These are phyloP conservation scores for Myiotriccus ornatus DNA, from an alignment of 2,797 vertebrate species.

Conservation along the genomic window DNA sequence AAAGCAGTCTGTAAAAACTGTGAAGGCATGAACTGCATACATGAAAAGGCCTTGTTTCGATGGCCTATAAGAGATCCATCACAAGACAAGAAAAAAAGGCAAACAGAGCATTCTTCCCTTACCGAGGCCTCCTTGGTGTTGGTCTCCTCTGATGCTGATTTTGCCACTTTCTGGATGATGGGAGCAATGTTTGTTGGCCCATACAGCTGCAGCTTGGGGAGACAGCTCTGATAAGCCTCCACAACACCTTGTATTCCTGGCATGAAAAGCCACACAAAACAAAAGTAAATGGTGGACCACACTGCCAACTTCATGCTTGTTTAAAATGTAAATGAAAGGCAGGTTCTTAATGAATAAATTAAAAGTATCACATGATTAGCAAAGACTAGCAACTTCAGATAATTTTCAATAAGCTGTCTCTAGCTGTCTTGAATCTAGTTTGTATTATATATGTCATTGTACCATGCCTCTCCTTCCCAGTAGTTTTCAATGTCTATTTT, in stretches of 20 bases:
- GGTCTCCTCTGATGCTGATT: constrained; percentile 95
- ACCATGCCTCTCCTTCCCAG: background rate
- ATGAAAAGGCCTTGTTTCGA: background rate
- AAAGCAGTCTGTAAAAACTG: background rate
- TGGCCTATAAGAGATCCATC: background rate
- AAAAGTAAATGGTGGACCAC: background rate
- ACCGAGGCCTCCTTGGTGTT: constrained; percentile 98
- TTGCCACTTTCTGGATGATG: constrained; percentile 98
- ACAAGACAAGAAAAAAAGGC: background rate
- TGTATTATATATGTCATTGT: constrained; percentile 4
- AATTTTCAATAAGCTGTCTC: background rate
- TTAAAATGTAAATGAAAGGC: background rate
- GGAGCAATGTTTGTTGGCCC: constrained; percentile 98
- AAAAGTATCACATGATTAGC: background rate
- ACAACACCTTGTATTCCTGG: constrained; percentile 98
- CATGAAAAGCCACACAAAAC: background rate
- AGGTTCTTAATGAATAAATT: background rate
- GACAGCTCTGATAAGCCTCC: constrained; percentile 98
- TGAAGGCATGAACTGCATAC: background rate
- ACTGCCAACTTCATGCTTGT: background rate
- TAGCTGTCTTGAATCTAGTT: background rate
- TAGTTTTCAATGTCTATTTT: background rate
- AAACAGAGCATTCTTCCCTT: constrained; percentile 51
- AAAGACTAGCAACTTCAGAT: background rate
- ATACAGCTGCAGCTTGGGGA: constrained; percentile 96